Evolutionary conservation across 2,113 vertebrate species (phyloP), one percentile per base, ranked within the genome.

Genomic region (Chrysemys picta): DNA sequence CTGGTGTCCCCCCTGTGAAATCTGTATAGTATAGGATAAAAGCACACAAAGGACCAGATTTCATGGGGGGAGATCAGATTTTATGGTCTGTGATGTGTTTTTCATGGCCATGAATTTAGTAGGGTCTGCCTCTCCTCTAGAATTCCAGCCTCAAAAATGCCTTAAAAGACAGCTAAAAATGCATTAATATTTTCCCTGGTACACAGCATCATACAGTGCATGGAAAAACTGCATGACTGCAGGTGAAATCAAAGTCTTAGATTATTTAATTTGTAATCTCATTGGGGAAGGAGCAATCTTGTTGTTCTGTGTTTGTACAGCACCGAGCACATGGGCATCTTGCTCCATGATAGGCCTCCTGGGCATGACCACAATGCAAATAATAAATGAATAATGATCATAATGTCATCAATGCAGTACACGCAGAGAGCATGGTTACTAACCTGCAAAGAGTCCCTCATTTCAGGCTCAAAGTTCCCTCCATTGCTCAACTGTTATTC

Each of bases 271-370:
- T 84, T 0, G 1, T 31, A 54, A 21, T 9, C 24, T 91, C 50
- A 89, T 92, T 83, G 90, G 50, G 79, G 17, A 49, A 62, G 17
- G 25, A 19, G 79, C 87, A 84, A 90, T 3, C 38, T 50, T 89
- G 91, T 95, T 80, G 57, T 84, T 89, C 78, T 79, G 82, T 91
- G 54, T 83, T 82, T 86, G 5, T 84, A 35, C 27, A 84, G 6
- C n/a, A 76, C 47, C 7, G 7, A 78, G 42, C 42, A 47, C 13
- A 47, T 24, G 25, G 47, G 69, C 47, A 2, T 79, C 85, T 35
- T 91, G 7, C 4, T 75, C 42, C 83, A 5, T 79, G 65, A 38
- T 72, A 38, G 35, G 17, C 19, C 17, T 72, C 65, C n/a, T 72
- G 4, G 17, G 8, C 17, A 10, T 10, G 5, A 72, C 65, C 65